Conservation (phyloP, 2,888 invertebrate genomes). For the Eristalis tenax region DNA sequence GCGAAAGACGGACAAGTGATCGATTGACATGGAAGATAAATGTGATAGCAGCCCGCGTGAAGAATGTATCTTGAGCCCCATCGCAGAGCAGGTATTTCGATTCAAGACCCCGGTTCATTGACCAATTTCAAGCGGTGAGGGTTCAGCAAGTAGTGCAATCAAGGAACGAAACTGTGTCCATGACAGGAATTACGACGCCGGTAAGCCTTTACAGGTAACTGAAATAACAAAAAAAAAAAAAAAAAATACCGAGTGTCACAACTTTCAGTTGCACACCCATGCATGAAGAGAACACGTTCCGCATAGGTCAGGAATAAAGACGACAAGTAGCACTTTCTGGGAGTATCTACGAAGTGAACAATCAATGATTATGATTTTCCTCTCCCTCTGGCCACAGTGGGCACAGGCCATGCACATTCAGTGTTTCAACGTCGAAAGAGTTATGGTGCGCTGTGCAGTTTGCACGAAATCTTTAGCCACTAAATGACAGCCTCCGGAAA, state of each 20-base stretch:
- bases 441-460: conserved; percentile 46
- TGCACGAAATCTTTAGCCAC: conserved; percentile 68
- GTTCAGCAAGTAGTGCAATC: conserved; percentile 48
- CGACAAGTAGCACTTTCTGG: conserved; percentile 69
- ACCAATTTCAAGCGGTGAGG: conserved; percentile 41
- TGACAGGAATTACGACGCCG: background rate
- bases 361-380: conserved; percentile 66
- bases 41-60: conserved; percentile 39
- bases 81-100: conserved; percentile 15
- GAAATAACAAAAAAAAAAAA: conserved; percentile 7
- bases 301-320: conserved; percentile 48
- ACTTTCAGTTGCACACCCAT: conserved; percentile 50
- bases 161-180: background rate
- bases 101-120: conserved; percentile 32
- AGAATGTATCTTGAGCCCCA: conserved; percentile 32
- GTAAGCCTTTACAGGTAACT: conserved; percentile 1
- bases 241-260: conserved; percentile 39
- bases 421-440: conserved; percentile 34
- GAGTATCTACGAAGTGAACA: conserved; percentile 60
- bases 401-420: conserved; percentile 25
- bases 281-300: conserved; percentile 64
- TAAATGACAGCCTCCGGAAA: conserved; percentile 64
- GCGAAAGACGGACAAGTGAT: conserved; percentile 54
- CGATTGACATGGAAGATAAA: conserved; percentile 60
- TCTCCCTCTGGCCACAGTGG: conserved; percentile 1